Base-by-base conservation (phyloP, 2,797 vertebrate genomes). In the Falco naumanni region DNA sequence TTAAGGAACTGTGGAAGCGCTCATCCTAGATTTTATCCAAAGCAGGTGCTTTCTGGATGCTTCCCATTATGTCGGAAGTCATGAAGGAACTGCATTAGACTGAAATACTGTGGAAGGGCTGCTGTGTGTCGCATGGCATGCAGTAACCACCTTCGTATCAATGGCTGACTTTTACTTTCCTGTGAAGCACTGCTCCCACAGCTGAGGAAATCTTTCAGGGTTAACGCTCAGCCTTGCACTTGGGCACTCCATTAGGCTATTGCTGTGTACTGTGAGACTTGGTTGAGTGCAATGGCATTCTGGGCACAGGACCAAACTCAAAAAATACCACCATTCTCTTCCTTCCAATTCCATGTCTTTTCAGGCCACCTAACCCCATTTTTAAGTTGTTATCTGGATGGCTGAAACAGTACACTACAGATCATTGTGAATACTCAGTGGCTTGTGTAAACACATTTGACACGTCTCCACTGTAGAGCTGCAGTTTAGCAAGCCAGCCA, bases 381-480 rank as follows among this genome's bases (percentile, higher is more conserved):
- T 96, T 88, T 18, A 88, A 89, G 33, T 66, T 59, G 89, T 96
- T 97, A 96, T 95, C 76, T 96, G 95, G 95, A n/a, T 96, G 96
- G 93, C 47, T 93, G 94, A 88, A 93, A 91, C 39, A 94, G 94
- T 53, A 97, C 95, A 95, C 93, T 95, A 51, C 83, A 45, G 87
- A 93, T 91, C 89, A 96, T 93, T 97, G 95, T 96, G 95, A 93
- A 94, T 93, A 95, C 34, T 88, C 96, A 97, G 93, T 79, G 95
- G 96, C 79, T 96, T 95, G 94, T 96, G 85, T 95, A 96, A 97
- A 79, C 18, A 6, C 59, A 75, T 91, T 61, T 96, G 96, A 96
- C 93, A 41, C 4, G 43, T 86, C 93, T 91, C 87, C 2, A 8
- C 74, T 47, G 76, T 17, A 76, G 87, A 93, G 79, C 69, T 91